phyloP scores from a whole-genome alignment of 2,888 invertebrate genomes.

The Ariolimax columbianus region DNA sequence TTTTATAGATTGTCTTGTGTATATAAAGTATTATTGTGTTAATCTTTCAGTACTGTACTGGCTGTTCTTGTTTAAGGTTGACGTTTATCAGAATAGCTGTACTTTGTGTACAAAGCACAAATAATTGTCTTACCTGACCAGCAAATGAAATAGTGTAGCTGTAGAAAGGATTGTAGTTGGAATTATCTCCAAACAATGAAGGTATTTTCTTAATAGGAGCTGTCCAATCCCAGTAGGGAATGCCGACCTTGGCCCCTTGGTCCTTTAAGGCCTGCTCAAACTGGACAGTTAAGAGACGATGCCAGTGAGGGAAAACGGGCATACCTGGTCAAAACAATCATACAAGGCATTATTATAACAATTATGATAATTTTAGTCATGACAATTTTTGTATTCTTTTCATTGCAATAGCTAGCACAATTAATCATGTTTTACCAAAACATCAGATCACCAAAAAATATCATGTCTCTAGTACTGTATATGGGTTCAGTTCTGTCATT shows the following conservation, averaged over 20 bases:
- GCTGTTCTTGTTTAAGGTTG: no score
- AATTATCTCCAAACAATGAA: constrained; percentile 50
- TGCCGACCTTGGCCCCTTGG: constrained; percentile 55
- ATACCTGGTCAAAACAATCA: constrained; percentile 52
- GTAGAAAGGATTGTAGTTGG: constrained; percentile 55
- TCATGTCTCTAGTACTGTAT: no score
- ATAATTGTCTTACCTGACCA: constrained; percentile 26
- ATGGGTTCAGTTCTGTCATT: no score
- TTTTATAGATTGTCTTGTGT: no score
- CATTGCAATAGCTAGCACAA: no score
- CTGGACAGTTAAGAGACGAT: constrained; percentile 57
- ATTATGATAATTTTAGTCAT: no score
- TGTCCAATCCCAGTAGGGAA: constrained; percentile 62
- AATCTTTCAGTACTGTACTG: no score
- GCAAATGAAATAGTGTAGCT: constrained; percentile 51
- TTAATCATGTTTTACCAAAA: no score
- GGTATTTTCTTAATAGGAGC: constrained; percentile 52
- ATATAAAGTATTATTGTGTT: no score
- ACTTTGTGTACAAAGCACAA: not conserved
- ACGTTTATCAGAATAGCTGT: not conserved
- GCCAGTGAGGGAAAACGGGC: constrained; percentile 60
- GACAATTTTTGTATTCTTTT: no score
- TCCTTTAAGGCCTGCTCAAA: constrained; percentile 52
- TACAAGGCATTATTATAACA: no score
- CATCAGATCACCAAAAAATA: no score